phyloP scores from a whole-genome alignment of 2,113 vertebrate genomes.

The Albula glossodonta region DNA sequence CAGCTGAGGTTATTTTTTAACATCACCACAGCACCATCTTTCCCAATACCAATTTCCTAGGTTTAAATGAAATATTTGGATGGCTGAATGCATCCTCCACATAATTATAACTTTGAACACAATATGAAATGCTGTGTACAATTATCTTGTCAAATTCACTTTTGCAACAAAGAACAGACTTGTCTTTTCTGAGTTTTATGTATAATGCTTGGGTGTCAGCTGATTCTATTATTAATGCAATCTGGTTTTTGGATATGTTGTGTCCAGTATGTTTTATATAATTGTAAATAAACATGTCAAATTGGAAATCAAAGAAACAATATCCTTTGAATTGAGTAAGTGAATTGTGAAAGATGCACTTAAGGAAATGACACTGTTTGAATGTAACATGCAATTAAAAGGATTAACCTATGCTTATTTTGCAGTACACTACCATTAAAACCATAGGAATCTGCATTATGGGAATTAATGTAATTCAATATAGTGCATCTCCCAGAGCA shows the following conservation, averaged over 20 bases:
- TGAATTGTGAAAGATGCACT: background rate
- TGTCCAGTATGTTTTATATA: background rate
- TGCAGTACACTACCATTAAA: too few relatives aligned
- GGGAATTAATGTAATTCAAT: too few relatives aligned
- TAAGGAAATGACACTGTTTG: too few relatives aligned
- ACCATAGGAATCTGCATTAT: too few relatives aligned
- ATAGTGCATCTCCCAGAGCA: too few relatives aligned
- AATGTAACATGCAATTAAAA: too few relatives aligned
- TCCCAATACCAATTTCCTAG: background rate
- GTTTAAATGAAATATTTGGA: background rate
- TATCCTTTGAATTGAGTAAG: background rate
- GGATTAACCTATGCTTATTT: too few relatives aligned
- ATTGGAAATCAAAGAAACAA: background rate
- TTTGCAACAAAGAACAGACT: background rate
- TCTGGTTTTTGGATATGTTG: background rate
- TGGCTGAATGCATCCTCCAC: background rate
- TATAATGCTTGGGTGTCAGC: background rate
- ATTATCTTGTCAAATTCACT: slow-evolving; percentile 7
- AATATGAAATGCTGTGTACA: background rate
- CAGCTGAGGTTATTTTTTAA: too few relatives aligned
- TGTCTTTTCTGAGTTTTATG: background rate
- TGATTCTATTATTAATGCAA: background rate
- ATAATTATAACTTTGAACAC: background rate
- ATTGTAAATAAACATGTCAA: background rate
- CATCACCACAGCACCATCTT: background rate